phyloP scores from a whole-genome alignment of 2,113 vertebrate species.

The Psilopogon haemacephalus region DNA sequence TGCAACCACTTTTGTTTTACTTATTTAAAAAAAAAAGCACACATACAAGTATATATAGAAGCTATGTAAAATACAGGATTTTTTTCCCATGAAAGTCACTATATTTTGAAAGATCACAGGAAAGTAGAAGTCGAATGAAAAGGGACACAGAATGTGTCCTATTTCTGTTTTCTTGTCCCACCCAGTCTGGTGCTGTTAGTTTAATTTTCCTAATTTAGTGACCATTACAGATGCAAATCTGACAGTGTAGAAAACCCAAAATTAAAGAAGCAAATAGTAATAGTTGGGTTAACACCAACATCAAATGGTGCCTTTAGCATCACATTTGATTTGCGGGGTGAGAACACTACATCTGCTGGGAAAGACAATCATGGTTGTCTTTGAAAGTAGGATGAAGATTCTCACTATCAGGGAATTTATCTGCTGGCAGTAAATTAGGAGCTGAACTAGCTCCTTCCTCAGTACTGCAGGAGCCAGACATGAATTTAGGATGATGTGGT shows the following conservation, averaged over 20 bases:
- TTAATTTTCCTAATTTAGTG: conserved; percentile 20
- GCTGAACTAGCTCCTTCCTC: background rate
- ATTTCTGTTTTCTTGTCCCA: background rate
- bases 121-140: background rate
- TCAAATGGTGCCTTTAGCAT: conserved; percentile 10
- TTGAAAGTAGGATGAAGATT: background rate
- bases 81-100: background rate
- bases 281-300: background rate
- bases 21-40: background rate
- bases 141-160: background rate
- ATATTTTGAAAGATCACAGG: background rate
- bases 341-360: background rate
- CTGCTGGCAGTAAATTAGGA: background rate
- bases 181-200: background rate
- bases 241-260: background rate
- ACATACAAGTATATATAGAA: background rate
- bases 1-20: background rate
- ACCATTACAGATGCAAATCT: background rate
- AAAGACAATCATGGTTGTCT: background rate
- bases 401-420: background rate
- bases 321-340: background rate
- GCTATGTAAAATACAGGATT: rapidly evolving
- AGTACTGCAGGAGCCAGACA: conserved; percentile 2
- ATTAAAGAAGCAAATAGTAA: conserved; percentile 30
- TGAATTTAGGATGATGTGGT: background rate